Evolutionary conservation across 2,113 vertebrate genomes (phyloP).

Genomic region (Formicarius rufipectus): DNA sequence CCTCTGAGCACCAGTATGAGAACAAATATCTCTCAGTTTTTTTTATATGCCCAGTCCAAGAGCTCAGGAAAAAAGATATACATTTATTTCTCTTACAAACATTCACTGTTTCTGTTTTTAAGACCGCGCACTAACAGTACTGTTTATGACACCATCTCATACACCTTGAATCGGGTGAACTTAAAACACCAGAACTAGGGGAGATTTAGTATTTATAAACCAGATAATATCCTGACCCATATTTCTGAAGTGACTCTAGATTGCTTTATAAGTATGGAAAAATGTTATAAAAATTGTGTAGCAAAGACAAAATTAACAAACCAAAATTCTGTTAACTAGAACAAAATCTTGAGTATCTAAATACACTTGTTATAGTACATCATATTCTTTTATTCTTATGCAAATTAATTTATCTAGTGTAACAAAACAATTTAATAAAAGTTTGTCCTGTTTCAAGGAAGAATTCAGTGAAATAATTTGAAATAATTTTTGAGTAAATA

Average conservation of each 20-base stretch:
- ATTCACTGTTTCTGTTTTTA: neutral
- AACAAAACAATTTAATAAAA: neutral
- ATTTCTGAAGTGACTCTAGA: neutral
- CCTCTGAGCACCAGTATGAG: neutral
- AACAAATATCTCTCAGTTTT: neutral
- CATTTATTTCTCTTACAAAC: neutral
- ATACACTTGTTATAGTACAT: neutral
- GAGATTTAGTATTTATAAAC: neutral
- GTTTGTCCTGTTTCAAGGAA: neutral
- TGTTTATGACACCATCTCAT: neutral
- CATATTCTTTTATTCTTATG: neutral
- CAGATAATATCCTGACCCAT: neutral
- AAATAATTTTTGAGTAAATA: neutral
- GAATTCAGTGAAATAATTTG: neutral
- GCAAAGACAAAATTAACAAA: neutral
- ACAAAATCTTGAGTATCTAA: neutral
- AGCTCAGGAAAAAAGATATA: neutral
- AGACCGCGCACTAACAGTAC: neutral
- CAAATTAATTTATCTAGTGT: neutral
- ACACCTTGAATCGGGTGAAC: neutral
- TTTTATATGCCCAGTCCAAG: neutral
- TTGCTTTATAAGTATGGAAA: neutral
- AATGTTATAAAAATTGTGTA: neutral
- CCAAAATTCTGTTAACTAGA: neutral
- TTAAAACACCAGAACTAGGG: accelerated